These are phyloP conservation scores for Nemoura dubitans DNA, from an alignment of 2,888 invertebrate species.

Conservation along the genomic window DNA sequence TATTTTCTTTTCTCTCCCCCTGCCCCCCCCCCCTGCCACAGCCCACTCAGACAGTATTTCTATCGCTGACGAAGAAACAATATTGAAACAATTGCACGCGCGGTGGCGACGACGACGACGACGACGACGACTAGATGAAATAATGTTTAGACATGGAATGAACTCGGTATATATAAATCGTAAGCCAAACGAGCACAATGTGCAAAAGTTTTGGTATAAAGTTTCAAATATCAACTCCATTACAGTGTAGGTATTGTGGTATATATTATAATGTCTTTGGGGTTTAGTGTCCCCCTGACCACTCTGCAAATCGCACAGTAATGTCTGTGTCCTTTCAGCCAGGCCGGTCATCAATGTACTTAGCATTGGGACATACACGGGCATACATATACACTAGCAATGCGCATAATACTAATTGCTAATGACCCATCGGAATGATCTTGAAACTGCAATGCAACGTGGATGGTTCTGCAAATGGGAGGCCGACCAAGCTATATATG, in stretches of 20 bases:
- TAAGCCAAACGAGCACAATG: no score
- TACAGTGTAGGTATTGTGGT: no score
- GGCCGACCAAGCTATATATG: no score
- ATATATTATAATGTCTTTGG: not conserved
- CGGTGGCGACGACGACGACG: not conserved
- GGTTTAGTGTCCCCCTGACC: not conserved
- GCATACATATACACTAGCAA: not conserved
- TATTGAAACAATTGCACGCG: not conserved
- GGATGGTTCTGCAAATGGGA: not conserved
- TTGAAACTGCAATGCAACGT: not conserved
- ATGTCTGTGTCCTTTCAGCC: not conserved
- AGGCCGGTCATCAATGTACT: not conserved
- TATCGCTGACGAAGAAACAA: slow-evolving; percentile 1
- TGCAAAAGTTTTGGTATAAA: no score
- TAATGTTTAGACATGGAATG: not conserved
- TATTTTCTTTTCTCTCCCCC: not conserved
- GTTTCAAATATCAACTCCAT: no score
- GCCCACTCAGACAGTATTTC: no score
- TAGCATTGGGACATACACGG: not conserved
- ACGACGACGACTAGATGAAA: not conserved
- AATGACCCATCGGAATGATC: not conserved
- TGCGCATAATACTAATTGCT: not conserved
- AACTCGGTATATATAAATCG: no score
- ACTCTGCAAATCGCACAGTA: not conserved
- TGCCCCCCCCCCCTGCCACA: no score